A percentile compares a stretch with the other conserved stretches of the same genome.
Evolutionary conservation across 2,888 invertebrate species (phyloP).

Genomic region (Drosophila barbarae): DNA sequence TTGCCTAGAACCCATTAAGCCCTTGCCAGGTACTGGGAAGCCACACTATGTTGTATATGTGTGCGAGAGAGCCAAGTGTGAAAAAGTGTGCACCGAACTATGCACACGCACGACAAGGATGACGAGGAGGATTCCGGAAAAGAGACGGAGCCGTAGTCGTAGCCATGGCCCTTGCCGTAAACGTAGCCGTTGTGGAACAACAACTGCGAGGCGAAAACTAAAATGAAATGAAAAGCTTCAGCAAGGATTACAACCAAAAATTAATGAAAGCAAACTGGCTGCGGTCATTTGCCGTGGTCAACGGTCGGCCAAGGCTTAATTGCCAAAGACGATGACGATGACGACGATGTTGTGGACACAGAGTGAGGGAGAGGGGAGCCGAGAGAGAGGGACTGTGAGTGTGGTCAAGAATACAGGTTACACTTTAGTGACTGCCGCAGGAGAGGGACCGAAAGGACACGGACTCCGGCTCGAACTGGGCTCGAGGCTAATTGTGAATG

Average conservation of each 20-base stretch:
- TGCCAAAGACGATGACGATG: conserved; percentile 67
- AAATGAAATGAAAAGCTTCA: conserved; percentile 72
- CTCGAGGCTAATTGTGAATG: conserved; percentile 67
- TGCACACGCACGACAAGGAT: conserved; percentile 61
- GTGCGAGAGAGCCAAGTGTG: conserved; percentile 57
- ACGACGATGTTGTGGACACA: conserved; percentile 30
- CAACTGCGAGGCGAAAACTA: conserved; percentile 55
- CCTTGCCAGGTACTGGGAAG: conserved; percentile 12
- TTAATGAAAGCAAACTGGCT: conserved; percentile 77
- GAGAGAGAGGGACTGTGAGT: conserved; percentile 14
- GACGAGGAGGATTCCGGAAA: conserved; percentile 22
- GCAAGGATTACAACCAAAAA: conserved; percentile 76
- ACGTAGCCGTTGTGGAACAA: conserved; percentile 16
- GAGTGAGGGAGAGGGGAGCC: neutral
- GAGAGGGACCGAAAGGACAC: conserved; percentile 18
- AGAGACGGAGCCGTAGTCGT: conserved; percentile 4
- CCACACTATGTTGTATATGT: conserved; percentile 4
- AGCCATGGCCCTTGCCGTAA: conserved; percentile 4
- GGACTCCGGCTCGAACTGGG: conserved; percentile 8
- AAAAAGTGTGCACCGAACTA: conserved; percentile 66
- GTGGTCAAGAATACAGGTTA: conserved; percentile 59
- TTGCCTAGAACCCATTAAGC: conserved; percentile 4
- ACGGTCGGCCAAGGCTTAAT: conserved; percentile 74
- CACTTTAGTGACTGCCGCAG: conserved; percentile 61
- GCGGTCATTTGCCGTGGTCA: conserved; percentile 75